These are phyloP conservation scores for Lates japonicus DNA, from an alignment of 2,797 vertebrate genomes.

Conservation along the genomic window DNA sequence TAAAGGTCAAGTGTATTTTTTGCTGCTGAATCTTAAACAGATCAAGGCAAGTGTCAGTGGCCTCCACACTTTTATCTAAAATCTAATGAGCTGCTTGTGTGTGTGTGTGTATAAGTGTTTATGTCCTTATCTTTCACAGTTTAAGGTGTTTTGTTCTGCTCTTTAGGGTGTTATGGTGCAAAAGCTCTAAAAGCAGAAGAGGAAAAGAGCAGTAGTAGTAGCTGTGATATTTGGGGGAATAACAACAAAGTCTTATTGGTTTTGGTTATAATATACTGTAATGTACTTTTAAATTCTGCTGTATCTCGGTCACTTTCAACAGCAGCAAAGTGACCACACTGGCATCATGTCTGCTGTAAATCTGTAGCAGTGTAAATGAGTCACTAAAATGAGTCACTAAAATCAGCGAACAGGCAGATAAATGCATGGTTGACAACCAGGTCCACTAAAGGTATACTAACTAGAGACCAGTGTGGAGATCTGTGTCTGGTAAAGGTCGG, in stretches of 20 bases:
- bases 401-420: too few relatives aligned
- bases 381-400: too few relatives aligned
- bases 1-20: background rate
- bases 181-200: background rate
- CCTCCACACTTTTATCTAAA: background rate
- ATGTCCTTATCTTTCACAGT: too few relatives aligned
- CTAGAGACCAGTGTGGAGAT: too few relatives aligned
- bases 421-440: too few relatives aligned
- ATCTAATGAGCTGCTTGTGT: background rate
- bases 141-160: too few relatives aligned
- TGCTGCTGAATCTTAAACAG: background rate
- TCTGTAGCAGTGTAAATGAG: background rate
- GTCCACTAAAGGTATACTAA: too few relatives aligned
- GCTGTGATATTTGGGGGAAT: background rate
- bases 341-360: conserved; percentile 4
- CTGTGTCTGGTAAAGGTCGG: background rate
- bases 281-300: background rate
- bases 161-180: background rate
- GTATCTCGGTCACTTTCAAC: background rate
- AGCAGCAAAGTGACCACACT: background rate
- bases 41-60: background rate
- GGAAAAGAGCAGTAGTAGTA: background rate
- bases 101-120: background rate
- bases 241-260: background rate
- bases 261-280: background rate